A percentile compares a stretch with the other conserved stretches of the same genome.
Conservation (phyloP, 1,140 invertebrate genomes). For the Pseudomyrmex sp. region DNA sequence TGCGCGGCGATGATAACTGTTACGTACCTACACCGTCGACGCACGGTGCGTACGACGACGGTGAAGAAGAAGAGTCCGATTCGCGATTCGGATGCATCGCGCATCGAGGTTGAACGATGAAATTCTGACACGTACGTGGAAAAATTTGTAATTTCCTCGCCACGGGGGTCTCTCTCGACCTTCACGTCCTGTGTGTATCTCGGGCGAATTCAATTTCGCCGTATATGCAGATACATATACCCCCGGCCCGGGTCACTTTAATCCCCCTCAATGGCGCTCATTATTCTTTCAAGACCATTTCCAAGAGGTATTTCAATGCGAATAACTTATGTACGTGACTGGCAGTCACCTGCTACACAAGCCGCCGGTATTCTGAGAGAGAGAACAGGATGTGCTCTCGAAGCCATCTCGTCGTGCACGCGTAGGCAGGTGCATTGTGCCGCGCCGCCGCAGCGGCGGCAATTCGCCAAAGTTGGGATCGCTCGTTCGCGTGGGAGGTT, state of each 20-base stretch:
- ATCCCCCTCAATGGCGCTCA: constrained; percentile 62
- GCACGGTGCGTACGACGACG: too few relatives aligned
- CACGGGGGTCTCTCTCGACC: not conserved
- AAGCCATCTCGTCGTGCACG: constrained; percentile 13
- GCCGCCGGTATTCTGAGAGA: constrained; percentile 7
- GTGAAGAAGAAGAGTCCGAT: not conserved
- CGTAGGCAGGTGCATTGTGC: constrained; percentile 73
- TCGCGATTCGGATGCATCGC: constrained; percentile 43
- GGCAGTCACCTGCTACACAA: constrained; percentile 71
- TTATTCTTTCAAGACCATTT: constrained; percentile 61
- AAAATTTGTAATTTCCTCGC: constrained; percentile 54
- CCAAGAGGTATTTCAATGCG: constrained; percentile 66
- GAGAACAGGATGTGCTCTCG: constrained; percentile 61
- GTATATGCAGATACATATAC: constrained; percentile 56
- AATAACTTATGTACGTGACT: constrained; percentile 73
- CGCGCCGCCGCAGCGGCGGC: not conserved
- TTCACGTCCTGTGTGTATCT: constrained; percentile 9
- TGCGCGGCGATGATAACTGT: too few relatives aligned
- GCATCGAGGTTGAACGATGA: constrained; percentile 3
- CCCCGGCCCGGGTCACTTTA: constrained; percentile 48
- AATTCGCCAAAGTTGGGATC: constrained; percentile 62
- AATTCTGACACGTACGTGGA: constrained; percentile 50
- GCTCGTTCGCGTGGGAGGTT: constrained; percentile 42
- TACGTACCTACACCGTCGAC: too few relatives aligned
- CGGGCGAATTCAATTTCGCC: constrained; percentile 49